Evolutionary conservation across 2,888 invertebrate species (phyloP).

Genomic region (Labia minor): DNA sequence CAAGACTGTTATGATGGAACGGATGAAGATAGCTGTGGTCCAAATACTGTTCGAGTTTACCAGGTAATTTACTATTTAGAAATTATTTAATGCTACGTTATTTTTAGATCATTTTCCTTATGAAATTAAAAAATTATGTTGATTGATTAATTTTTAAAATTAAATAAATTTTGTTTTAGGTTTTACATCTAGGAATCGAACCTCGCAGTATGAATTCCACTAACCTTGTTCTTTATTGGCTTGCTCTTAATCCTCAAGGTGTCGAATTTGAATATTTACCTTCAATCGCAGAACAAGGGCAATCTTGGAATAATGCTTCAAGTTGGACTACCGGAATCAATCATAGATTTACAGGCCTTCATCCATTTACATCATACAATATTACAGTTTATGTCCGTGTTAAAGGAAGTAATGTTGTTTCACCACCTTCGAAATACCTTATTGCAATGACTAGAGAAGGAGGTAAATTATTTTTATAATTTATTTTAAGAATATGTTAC

Average conservation of each 20-base stretch:
- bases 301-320: conserved; percentile 45
- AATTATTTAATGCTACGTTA: too few relatives aligned
- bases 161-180: conserved; percentile 30
- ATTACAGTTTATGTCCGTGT: conserved; percentile 62
- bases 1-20: conserved; percentile 61
- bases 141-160: conserved; percentile 23
- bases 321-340: conserved; percentile 51
- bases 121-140: conserved; percentile 20
- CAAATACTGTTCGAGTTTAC: conserved; percentile 37
- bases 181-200: conserved; percentile 53
- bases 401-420: conserved; percentile 42
- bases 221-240: conserved; percentile 55
- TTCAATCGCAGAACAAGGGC: conserved; percentile 45
- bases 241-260: conserved; percentile 39
- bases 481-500: conserved; percentile 15
- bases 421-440: conserved; percentile 52
- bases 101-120: not conserved
- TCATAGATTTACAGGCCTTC: conserved; percentile 50
- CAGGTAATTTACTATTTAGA: conserved; percentile 36
- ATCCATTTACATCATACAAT: conserved; percentile 65
- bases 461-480: conserved; percentile 34
- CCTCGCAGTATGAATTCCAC: conserved; percentile 50
- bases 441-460: conserved; percentile 57
- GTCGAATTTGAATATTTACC: conserved; percentile 54
- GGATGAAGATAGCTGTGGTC: conserved; percentile 48